These are phyloP conservation scores for Allygus modestus DNA, from an alignment of 2,888 invertebrate species.

Conservation along the genomic window DNA sequence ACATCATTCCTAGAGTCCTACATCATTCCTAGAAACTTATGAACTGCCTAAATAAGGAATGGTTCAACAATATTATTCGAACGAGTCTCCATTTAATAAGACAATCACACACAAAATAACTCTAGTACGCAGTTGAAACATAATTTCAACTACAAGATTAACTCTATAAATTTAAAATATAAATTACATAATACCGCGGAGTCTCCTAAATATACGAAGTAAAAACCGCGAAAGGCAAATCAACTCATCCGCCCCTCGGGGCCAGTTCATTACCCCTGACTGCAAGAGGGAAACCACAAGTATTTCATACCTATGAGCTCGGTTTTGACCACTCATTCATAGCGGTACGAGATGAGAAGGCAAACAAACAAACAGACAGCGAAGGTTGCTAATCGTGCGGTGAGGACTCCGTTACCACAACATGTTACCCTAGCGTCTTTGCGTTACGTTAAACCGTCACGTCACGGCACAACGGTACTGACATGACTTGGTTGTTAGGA, in stretches of 20 bases:
- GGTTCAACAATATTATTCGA: too few species aligned
- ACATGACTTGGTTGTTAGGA: neutral
- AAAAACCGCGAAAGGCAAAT: neutral
- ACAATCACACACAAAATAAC: too few species aligned
- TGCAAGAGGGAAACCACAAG: conserved; percentile 2
- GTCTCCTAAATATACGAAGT: neutral
- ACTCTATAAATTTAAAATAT: neutral
- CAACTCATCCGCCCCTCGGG: neutral
- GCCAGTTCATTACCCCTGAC: neutral
- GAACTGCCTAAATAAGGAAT: too few species aligned
- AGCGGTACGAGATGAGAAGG: conserved; percentile 24
- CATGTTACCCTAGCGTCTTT: neutral
- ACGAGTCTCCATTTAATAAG: too few species aligned
- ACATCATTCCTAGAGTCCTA: too few species aligned
- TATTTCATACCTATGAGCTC: conserved; percentile 20
- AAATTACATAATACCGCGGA: neutral
- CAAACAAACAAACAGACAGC: conserved; percentile 36
- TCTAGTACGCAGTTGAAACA: too few species aligned
- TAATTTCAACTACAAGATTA: too few species aligned
- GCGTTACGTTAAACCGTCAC: neutral
- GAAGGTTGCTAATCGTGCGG: conserved; percentile 38
- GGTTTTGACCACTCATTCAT: conserved; percentile 29
- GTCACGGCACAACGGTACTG: neutral
- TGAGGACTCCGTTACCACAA: conserved; percentile 28
- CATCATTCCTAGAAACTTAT: too few species aligned